Conservation (phyloP, 2,797 vertebrate genomes). For the Pipistrellus pipistrellus region DNA sequence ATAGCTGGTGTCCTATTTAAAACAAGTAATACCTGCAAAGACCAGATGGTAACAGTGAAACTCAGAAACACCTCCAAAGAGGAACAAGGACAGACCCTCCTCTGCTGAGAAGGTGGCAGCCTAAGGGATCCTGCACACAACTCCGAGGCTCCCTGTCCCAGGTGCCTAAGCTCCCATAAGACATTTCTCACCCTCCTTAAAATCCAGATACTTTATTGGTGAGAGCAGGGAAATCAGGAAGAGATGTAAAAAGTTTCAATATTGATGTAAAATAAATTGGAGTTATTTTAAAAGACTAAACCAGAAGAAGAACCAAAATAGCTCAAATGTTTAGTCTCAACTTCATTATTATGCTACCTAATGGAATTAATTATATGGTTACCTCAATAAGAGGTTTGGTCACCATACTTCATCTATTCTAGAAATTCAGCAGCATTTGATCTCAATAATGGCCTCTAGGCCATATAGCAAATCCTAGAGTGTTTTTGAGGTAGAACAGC, state of each 20-base stretch:
- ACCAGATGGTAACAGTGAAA: background rate
- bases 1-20: background rate
- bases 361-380: constrained; percentile 32
- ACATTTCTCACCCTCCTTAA: background rate
- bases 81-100: background rate
- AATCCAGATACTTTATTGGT: background rate
- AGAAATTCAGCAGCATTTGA: background rate
- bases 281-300: background rate
- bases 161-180: background rate
- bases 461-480: background rate
- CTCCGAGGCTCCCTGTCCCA: background rate
- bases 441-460: background rate
- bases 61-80: background rate
- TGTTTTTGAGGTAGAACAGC: background rate
- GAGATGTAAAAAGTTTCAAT: background rate
- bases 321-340: background rate
- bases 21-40: background rate
- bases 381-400: background rate
- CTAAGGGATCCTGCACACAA: background rate
- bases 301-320: background rate
- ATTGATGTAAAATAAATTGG: background rate
- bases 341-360: background rate
- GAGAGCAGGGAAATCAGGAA: background rate
- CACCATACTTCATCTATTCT: background rate
- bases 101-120: background rate